Conservation (phyloP, 2,797 vertebrate genomes). For the Propithecus perrieri region DNA sequence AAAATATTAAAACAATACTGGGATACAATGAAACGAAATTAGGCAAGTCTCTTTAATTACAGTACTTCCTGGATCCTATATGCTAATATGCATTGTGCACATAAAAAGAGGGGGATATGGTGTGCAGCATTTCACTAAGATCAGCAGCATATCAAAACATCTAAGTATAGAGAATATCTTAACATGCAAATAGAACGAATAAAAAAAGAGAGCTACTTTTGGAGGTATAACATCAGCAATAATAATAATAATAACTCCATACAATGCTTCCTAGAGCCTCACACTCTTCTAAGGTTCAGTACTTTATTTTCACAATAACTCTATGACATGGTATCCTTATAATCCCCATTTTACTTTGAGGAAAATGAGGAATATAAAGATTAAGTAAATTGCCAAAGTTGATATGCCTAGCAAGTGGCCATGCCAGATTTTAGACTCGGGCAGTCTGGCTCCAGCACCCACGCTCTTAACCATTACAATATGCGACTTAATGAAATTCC, state of each 20-base stretch:
- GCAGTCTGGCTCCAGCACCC: not conserved
- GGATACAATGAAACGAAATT: not conserved
- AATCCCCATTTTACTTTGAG: not conserved
- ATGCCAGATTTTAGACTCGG: not conserved
- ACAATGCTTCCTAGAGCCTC: not conserved
- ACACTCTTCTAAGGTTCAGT: not conserved
- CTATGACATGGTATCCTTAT: not conserved
- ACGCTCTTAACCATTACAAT: not conserved
- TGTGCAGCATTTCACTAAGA: not conserved
- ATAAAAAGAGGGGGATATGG: not conserved
- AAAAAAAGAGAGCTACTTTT: not conserved
- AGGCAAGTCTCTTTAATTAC: not conserved
- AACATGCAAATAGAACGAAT: not conserved
- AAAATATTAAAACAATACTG: constrained; percentile 15
- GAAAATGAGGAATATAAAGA: not conserved
- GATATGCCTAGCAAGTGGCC: not conserved
- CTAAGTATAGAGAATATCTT: not conserved
- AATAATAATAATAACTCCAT: not conserved
- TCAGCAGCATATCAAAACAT: not conserved
- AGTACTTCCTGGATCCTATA: not conserved
- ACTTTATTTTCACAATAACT: not conserved
- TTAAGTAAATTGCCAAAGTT: not conserved
- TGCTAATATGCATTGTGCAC: not conserved
- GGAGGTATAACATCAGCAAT: not conserved
- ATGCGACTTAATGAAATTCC: not conserved